These are phyloP conservation scores for Orchesellides sinensis DNA, from an alignment of 2,888 invertebrate species.

Conservation along the genomic window DNA sequence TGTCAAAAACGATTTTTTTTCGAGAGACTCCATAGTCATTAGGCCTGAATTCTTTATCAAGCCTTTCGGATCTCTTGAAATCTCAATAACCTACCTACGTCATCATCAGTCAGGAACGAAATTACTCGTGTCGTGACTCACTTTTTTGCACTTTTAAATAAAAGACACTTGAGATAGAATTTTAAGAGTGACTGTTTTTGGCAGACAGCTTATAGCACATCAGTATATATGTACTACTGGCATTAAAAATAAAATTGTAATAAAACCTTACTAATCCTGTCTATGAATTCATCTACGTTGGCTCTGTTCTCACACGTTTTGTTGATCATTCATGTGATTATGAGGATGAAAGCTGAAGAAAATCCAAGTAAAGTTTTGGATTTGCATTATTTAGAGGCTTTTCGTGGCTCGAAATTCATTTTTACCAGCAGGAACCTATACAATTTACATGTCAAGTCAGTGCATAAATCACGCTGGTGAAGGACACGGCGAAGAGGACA, in stretches of 20 bases:
- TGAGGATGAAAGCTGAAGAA: slow-evolving; percentile 3
- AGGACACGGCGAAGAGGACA: slow-evolving; percentile 20
- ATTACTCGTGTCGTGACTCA: slow-evolving; percentile 53
- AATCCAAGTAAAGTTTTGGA: slow-evolving; percentile 8
- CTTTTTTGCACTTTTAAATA: slow-evolving; percentile 43
- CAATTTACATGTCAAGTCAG: slow-evolving; percentile 41
- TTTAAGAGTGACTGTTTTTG: neutral
- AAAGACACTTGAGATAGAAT: neutral
- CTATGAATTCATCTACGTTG: neutral
- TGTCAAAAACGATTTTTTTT: slow-evolving; percentile 40
- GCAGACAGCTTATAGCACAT: slow-evolving; percentile 4
- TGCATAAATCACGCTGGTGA: slow-evolving; percentile 23
- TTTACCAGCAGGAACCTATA: slow-evolving; percentile 28
- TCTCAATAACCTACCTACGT: slow-evolving; percentile 28
- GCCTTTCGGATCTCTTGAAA: slow-evolving; percentile 28
- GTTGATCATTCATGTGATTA: slow-evolving; percentile 36
- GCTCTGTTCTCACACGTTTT: slow-evolving; percentile 41
- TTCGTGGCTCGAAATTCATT: slow-evolving; percentile 49
- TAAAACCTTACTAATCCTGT: neutral
- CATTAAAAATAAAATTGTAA: slow-evolving; percentile 11
- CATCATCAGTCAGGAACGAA: slow-evolving; percentile 44
- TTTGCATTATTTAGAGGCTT: slow-evolving; percentile 46
- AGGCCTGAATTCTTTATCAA: slow-evolving; percentile 7
- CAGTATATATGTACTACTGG: too few species aligned
- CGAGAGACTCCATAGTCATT: slow-evolving; percentile 33